Conservation (phyloP, 2,113 vertebrate genomes). For the Epinephelus cyanopodus region DNA sequence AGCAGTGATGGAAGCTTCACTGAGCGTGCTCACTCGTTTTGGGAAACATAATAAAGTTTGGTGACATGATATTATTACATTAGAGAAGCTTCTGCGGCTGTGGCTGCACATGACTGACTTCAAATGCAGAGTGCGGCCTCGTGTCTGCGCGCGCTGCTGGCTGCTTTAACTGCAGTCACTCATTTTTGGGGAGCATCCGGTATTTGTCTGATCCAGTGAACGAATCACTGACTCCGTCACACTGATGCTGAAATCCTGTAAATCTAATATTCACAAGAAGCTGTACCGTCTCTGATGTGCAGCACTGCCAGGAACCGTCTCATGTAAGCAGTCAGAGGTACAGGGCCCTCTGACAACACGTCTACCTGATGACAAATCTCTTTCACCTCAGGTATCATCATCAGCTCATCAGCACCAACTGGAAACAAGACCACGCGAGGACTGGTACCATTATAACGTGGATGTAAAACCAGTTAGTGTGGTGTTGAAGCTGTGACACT, state of each 20-base stretch:
- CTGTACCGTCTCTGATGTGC: not conserved
- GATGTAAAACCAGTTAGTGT: too few relatives aligned
- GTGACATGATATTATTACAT: not conserved
- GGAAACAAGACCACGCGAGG: not conserved
- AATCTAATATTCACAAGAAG: not conserved
- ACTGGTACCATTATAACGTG: too few relatives aligned
- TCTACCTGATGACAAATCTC: not conserved
- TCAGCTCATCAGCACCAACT: not conserved
- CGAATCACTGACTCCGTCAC: not conserved
- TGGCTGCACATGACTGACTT: not conserved
- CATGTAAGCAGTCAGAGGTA: not conserved
- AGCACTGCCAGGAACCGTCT: not conserved
- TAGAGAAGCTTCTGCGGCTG: not conserved
- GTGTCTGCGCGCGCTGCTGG: not conserved
- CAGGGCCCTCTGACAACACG: not conserved
- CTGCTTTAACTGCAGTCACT: too few relatives aligned
- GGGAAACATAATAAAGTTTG: not conserved
- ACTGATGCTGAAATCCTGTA: not conserved
- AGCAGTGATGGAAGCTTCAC: slow-evolving; percentile 6
- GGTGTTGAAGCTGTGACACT: too few relatives aligned
- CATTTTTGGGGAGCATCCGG: too few relatives aligned
- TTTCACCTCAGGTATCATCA: not conserved
- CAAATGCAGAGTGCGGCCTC: not conserved
- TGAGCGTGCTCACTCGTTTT: not conserved
- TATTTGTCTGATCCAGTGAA: not conserved